phyloP scores from a whole-genome alignment of 2,888 invertebrate genomes.

The Agrotis clavis region DNA sequence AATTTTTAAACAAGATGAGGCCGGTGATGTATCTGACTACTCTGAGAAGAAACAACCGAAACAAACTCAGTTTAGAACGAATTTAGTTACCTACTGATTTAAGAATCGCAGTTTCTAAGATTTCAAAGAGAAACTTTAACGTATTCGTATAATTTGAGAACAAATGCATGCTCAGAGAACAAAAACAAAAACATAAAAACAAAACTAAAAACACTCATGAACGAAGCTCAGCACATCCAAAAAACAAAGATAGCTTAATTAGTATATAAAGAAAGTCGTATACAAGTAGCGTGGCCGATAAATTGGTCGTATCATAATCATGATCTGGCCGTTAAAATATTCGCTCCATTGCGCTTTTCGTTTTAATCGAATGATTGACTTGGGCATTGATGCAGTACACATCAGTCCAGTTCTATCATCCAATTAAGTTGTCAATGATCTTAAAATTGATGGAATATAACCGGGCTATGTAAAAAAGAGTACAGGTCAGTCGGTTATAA shows the following conservation, averaged over 20 bases:
- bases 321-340: conserved; percentile 45
- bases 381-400: conserved; percentile 30
- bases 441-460: conserved; percentile 43
- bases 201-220: not conserved
- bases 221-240: conserved; percentile 1
- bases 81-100: no score
- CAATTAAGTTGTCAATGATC: conserved; percentile 60
- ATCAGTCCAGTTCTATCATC: conserved; percentile 39
- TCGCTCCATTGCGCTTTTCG: conserved; percentile 47
- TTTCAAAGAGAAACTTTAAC: not conserved
- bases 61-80: no score
- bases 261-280: conserved; percentile 49
- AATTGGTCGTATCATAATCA: conserved; percentile 57
- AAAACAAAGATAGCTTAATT: conserved; percentile 27
- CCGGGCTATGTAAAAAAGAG: conserved; percentile 20
- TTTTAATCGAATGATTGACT: conserved; percentile 49
- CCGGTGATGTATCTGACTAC: no score
- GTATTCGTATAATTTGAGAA: not conserved
- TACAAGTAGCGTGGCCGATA: conserved; percentile 29
- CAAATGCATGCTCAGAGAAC: not conserved
- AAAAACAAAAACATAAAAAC: not conserved
- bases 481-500: not conserved
- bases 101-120: not conserved
- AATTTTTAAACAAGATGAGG: no score
- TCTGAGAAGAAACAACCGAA: no score